Percentiles rank a stretch among this genome's conserved stretches.
phyloP scores from a whole-genome alignment of 1,140 invertebrate genomes.

The Drosophila subobscura region DNA sequence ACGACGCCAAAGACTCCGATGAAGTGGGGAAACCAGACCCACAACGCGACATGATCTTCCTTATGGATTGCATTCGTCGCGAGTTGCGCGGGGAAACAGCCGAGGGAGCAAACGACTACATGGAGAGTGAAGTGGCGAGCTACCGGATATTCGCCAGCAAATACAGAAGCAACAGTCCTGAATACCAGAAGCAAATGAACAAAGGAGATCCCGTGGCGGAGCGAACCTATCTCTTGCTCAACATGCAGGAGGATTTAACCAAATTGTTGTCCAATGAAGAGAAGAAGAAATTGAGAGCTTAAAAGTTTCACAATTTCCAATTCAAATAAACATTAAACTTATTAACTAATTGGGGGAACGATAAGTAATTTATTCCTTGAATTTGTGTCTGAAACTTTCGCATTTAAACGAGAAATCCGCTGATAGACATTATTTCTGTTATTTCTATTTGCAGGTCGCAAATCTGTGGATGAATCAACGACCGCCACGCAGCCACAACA shows the following conservation, averaged over 20 bases:
- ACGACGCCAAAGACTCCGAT: no score
- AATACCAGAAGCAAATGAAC: conserved; percentile 3
- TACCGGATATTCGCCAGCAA: conserved; percentile 48
- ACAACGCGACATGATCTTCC: conserved; percentile 13
- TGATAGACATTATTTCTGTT: neutral
- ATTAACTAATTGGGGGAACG: no score
- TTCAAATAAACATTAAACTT: neutral
- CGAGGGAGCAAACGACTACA: conserved; percentile 18
- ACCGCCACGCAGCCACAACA: conserved; percentile 37
- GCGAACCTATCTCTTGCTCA: conserved; percentile 54
- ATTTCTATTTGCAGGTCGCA: conserved; percentile 55
- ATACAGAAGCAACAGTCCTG: conserved; percentile 7
- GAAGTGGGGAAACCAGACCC: no score
- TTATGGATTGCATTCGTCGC: conserved; percentile 42
- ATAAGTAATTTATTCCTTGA: no score
- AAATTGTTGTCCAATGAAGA: conserved; percentile 47
- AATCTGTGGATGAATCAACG: conserved; percentile 56
- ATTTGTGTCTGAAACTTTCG: no score
- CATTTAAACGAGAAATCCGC: neutral
- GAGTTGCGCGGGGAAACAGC: conserved; percentile 57
- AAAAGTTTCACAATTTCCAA: neutral
- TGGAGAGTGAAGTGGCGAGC: conserved; percentile 56
- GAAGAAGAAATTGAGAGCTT: neutral
- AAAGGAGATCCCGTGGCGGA: conserved; percentile 10
- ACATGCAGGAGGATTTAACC: conserved; percentile 67